Evolutionary conservation across 2,797 vertebrate genomes (phyloP).

Genomic region (Sebastiscus tertius): DNA sequence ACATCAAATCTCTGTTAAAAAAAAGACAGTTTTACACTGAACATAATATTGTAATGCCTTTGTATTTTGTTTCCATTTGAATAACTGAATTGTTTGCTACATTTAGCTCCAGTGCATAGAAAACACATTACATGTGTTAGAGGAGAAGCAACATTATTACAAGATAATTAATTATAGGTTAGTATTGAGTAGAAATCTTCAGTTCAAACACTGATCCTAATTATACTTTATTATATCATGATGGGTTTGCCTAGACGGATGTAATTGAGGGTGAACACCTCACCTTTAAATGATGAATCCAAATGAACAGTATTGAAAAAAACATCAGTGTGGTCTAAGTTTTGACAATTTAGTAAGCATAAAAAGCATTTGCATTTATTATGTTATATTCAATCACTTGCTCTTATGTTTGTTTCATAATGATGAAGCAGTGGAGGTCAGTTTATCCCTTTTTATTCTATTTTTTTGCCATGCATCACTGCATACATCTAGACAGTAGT

Average conservation of each 20-base stretch:
- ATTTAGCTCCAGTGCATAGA: background rate
- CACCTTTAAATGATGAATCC: background rate
- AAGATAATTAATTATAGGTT: background rate
- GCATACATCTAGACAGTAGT: background rate
- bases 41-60: background rate
- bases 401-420: background rate
- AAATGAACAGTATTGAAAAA: background rate
- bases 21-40: background rate
- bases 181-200: background rate
- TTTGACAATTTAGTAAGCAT: background rate
- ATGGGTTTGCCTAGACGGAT: background rate
- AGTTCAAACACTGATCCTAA: background rate
- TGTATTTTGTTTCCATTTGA: background rate
- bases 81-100: background rate
- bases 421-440: background rate
- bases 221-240: background rate
- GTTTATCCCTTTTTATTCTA: background rate
- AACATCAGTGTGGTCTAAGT: background rate
- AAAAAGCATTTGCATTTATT: background rate
- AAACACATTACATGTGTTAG: background rate
- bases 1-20: background rate
- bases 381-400: no score
- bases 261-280: background rate
- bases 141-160: background rate
- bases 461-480: background rate